These are phyloP conservation scores for Chamaetylas fuelleborni DNA, from an alignment of 2,113 vertebrate species.

Conservation along the genomic window DNA sequence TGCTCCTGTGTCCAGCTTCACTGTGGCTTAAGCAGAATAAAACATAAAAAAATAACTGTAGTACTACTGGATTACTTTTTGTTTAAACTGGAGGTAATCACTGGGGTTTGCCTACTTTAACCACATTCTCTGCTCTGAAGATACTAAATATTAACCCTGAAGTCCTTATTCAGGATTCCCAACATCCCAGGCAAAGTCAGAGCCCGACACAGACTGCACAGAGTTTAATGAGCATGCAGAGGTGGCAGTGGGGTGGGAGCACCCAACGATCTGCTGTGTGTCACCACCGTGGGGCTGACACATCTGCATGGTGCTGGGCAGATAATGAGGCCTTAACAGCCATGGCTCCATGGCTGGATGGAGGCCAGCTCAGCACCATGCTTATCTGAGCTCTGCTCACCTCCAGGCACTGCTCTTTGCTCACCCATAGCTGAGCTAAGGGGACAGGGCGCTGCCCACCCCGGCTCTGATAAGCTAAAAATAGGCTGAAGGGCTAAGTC, in stretches of 20 bases:
- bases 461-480: slow-evolving; percentile 30
- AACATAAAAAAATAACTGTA: background rate
- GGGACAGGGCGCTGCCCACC: background rate
- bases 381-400: background rate
- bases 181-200: background rate
- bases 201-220: background rate
- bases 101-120: background rate
- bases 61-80: background rate
- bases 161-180: background rate
- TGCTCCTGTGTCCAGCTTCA: background rate
- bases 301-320: background rate
- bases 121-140: background rate
- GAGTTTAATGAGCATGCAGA: rapidly evolving
- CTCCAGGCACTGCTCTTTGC: background rate
- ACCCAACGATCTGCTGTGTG: background rate
- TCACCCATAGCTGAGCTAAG: background rate
- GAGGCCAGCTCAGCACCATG: background rate
- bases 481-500: background rate
- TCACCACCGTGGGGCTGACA: background rate
- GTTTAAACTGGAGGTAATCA: background rate
- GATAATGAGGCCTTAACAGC: background rate
- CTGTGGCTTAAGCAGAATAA: background rate
- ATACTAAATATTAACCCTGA: background rate
- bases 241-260: background rate
- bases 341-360: background rate